Percentiles rank a stretch among this genome's conserved stretches.
Evolutionary conservation across 1,140 invertebrate genomes (phyloP).

Genomic region (Magallana ariakensis): DNA sequence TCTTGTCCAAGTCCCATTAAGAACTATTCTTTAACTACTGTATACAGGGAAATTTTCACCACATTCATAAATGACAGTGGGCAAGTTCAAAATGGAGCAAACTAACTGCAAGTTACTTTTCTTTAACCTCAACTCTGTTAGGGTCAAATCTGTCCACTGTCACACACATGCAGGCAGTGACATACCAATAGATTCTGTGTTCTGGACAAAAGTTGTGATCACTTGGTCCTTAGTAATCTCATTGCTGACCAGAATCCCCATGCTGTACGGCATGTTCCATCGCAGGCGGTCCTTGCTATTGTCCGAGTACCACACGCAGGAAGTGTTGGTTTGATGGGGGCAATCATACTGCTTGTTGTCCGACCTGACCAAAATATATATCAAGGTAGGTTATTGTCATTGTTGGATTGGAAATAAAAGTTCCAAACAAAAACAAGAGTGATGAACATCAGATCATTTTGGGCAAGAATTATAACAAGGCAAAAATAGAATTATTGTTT

Average conservation of each 20-base stretch:
- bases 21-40: too few species aligned
- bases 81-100: too few species aligned
- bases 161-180: background rate
- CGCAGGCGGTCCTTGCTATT: conserved; percentile 27
- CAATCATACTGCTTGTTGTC: conserved; percentile 56
- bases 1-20: too few species aligned
- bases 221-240: conserved; percentile 9
- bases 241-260: conserved; percentile 50
- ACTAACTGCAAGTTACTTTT: too few species aligned
- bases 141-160: too few species aligned
- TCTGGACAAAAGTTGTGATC: background rate
- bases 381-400: background rate
- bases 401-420: background rate
- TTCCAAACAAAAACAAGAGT: too few species aligned
- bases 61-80: too few species aligned
- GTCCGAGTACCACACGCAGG: conserved; percentile 54
- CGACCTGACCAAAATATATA: background rate
- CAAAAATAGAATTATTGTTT: too few species aligned
- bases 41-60: too few species aligned
- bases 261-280: conserved; percentile 47
- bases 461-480: too few species aligned
- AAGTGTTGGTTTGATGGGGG: conserved; percentile 50
- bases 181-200: conserved; percentile 50
- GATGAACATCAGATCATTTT: too few species aligned
- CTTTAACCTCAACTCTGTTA: too few species aligned